These are phyloP conservation scores for Hirtodrosophila trivittata DNA, from an alignment of 2,888 invertebrate genomes.

Conservation along the genomic window DNA sequence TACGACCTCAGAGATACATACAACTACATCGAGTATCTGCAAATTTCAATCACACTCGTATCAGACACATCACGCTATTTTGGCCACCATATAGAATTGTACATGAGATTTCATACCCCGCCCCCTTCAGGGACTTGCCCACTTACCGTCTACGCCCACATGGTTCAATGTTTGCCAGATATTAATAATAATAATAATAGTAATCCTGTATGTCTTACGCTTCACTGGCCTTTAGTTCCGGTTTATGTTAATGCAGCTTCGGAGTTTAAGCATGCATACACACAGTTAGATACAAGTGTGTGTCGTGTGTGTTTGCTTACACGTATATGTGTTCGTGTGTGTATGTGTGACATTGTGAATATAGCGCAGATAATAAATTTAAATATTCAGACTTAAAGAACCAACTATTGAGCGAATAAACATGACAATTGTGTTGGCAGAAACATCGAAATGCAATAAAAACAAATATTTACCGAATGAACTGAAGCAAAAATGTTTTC, in stretches of 20 bases:
- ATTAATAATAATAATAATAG: constrained; percentile 61
- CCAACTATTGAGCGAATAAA: too few relatives aligned
- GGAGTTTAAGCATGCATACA: constrained; percentile 42
- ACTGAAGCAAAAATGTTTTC: too few relatives aligned
- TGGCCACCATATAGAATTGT: constrained; percentile 38
- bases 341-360: not conserved
- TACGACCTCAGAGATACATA: too few relatives aligned
- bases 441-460: too few relatives aligned
- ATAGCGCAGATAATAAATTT: too few relatives aligned
- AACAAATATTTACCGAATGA: too few relatives aligned
- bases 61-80: constrained; percentile 35
- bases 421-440: too few relatives aligned
- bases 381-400: too few relatives aligned
- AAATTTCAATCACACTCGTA: constrained; percentile 37
- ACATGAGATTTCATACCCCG: constrained; percentile 7
- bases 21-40: constrained; percentile 24
- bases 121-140: constrained; percentile 20
- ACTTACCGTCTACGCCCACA: constrained; percentile 20
- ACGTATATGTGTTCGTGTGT: constrained; percentile 3
- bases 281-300: too few relatives aligned
- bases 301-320: constrained; percentile 5
- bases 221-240: constrained; percentile 68
- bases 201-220: constrained; percentile 58
- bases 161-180: constrained; percentile 42
- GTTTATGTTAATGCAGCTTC: constrained; percentile 70